Base-by-base conservation (phyloP, 1,140 invertebrate genomes). In the Bradysia coprophila region DNA sequence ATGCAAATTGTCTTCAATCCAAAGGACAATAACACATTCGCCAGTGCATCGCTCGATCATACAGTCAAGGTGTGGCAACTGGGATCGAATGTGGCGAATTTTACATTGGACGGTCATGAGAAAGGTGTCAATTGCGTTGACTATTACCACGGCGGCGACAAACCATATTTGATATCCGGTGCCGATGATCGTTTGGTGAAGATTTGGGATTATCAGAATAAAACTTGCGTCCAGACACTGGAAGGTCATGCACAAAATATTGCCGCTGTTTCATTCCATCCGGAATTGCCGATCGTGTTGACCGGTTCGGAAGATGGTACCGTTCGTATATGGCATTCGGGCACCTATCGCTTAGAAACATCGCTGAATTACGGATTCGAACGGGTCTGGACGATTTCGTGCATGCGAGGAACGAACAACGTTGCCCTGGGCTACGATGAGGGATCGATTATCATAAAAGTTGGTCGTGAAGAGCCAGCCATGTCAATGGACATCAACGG, bases 1-100 rank as follows among this genome's bases (percentile, higher is more conserved):
- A 99, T 99, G 96, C 93, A 99, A 63, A 87, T 98, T 52, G 93
- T 95, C 0, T 89, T 99, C 48, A 99, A 99, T 67, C 96, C 96
- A 0, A 99, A 99, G 62, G 96, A 99, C 57, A 98, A 98, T 61
- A 99, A 99, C 59, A 98, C 94, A n/a, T 98, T 99, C 68, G 96
- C 94, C 4, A 95, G 89, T 56, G 96, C 94, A 20, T 98, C 94
- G 18, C 68, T 99, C 2, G 96, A 99, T 64, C 77, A 90, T 46
- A 97, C 92, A 1, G 79, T 99, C 5, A 99, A 98, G 73, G 85
- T 96, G 10, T 97, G 93, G 93, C 92, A 97, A 54, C 68, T 98
- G 15, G 96, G 95, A 3, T 96, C 93, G 0, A 78, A 81, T n/a
- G 82, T 81, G 2, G 88, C 95, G 0, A 99, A 99, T 65, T 99